A percentile compares a stretch with the other conserved stretches of the same genome.
Evolutionary conservation across 1,140 invertebrate genomes (phyloP).

Genomic region (Drosophila nigromelanica): DNA sequence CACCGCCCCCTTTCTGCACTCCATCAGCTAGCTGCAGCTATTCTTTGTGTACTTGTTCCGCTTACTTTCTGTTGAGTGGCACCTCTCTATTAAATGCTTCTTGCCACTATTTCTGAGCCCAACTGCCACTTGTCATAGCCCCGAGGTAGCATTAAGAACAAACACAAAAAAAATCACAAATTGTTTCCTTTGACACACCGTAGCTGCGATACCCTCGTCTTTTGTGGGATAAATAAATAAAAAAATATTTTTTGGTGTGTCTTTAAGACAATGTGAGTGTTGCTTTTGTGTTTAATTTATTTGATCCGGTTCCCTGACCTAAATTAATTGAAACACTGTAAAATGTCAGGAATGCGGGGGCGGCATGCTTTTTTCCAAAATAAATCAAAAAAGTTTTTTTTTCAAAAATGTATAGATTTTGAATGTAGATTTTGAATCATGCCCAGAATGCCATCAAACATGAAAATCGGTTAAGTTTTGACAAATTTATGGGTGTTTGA

Average conservation of each 20-base stretch:
- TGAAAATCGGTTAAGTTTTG: no score
- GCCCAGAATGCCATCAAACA: no score
- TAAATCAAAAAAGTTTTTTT: no score
- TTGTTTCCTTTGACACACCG: slow-evolving; percentile 3
- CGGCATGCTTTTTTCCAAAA: no score
- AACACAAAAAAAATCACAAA: slow-evolving; percentile 16
- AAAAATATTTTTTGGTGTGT: no score
- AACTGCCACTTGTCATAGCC: slow-evolving; percentile 29
- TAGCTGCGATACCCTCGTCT: background rate
- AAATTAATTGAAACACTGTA: no score
- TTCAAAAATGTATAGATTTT: no score
- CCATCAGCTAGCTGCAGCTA: slow-evolving; percentile 8
- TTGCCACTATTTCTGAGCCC: slow-evolving; percentile 46
- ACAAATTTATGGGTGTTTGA: no score
- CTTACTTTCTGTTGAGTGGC: background rate
- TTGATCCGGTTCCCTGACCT: background rate
- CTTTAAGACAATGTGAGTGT: no score
- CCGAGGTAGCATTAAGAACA: slow-evolving; percentile 47
- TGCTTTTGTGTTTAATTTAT: background rate
- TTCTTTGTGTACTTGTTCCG: slow-evolving; percentile 10
- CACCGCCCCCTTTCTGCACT: background rate
- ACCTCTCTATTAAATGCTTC: slow-evolving; percentile 59
- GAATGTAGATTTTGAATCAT: no score
- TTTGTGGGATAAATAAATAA: background rate
- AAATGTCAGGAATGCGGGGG: no score